Conservation (phyloP, 2,797 vertebrate species). For the Malurus leucopterus region DNA sequence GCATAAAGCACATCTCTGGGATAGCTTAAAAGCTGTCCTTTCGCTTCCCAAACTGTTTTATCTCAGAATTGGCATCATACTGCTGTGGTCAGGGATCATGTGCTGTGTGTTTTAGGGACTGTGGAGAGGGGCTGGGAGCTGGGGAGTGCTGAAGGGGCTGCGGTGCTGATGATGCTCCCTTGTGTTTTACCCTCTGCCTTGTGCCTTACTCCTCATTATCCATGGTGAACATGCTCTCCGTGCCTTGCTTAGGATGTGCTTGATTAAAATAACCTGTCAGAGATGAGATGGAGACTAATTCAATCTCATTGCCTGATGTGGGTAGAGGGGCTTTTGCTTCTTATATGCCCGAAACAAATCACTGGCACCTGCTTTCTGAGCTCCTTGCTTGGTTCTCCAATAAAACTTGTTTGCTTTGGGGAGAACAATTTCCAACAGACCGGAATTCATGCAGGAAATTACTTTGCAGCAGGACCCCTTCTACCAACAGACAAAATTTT, state of each 20-base stretch:
- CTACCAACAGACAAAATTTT: neutral
- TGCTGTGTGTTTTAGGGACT: neutral
- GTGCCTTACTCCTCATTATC: neutral
- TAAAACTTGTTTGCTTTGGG: neutral
- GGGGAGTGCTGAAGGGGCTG: neutral
- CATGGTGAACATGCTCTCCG: accelerated
- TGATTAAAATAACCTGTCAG: neutral
- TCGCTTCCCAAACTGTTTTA: accelerated
- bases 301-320: neutral
- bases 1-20: neutral
- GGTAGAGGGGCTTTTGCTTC: neutral
- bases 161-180: neutral
- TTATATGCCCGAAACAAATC: neutral
- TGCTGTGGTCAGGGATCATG: neutral
- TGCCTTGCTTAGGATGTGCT: neutral
- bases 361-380: accelerated
- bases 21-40: neutral
- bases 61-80: neutral
- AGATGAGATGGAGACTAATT: neutral
- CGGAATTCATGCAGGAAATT: neutral
- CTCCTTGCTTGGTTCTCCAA: neutral
- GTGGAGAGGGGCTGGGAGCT: accelerated
- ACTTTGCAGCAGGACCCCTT: neutral
- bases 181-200: neutral
- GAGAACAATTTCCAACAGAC: neutral